Base-by-base conservation (phyloP, 2,888 invertebrate genomes). In the Scaptomyza cyrtandrae region DNA sequence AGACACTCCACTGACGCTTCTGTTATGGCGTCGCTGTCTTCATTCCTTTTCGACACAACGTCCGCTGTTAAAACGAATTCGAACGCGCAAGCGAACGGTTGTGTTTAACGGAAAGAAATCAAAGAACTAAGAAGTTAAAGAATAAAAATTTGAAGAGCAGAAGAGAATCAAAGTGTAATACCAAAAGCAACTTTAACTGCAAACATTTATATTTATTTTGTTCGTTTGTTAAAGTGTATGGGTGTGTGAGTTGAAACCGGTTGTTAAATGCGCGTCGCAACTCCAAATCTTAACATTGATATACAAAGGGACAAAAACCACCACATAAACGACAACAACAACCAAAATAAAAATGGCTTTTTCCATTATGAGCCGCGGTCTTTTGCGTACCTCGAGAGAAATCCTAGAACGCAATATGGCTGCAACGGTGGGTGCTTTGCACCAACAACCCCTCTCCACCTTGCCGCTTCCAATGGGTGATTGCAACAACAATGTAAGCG, bases 311-410 rank as follows among this genome's bases (percentile, higher is more conserved):
- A 55, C 13, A 50, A 24, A 16, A 65, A 53, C 4, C 59, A 53
- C 4, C 45, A 14, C 31, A n/a, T 63, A 24, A 60, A 48, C 24
- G 55, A 29, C n/a, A 60, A 59, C 33, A 56, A 44, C 16, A 65
- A 43, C 45, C 41, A 57, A 50, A 53, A 29, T 16, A 6, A 78
- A 71, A 54, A 87, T 90, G 90, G 88, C 87, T 50, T 86, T 90
- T 69, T 79, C 80, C 50, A 83, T 90, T 78, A 81, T 90, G 41
- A 89, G 89, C 60, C 90, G 90, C 59, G 72, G 74, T 52, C 68
- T 90, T 56, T 80, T 90, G 88, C 90, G 90, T 63, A 88, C 89
- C 71, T 90, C 90, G 63, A 85, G 80, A 78, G 90, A 90, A 76
- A 79, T 90, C 69, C 74, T 90, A 80, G 90, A 90, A 71, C 90